Evolutionary conservation across 2,797 vertebrate genomes (phyloP), one percentile per base, ranked within the genome.

Genomic region (Chelon auratus): DNA sequence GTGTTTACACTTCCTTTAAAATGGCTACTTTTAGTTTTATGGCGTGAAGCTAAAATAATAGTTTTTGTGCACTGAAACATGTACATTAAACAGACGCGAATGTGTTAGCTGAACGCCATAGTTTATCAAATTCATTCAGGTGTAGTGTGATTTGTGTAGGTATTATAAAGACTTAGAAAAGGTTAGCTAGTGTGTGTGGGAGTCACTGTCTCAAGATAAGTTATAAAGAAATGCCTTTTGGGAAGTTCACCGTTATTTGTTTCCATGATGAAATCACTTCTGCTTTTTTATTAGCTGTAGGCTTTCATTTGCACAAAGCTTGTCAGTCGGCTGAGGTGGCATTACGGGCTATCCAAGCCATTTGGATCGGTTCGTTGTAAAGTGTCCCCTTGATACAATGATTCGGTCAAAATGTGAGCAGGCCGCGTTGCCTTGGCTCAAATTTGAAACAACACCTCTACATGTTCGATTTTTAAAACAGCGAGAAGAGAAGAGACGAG

Each of bases 211-310:
- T 2, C 43, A 17, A 52, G 52, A 67, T 53, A 59, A 7, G 33
- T 4, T 20, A 1, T 2, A 2, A 4, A 7, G 6, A 59, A 20
- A 30, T 30, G 0, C n/a, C 42, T 61, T 11, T 24, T 1, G 24
- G 26, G 67, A 69, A 51, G 37, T 65, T 42, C 1, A 9, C 9
- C 24, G 60, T 0, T 5, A 15, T 22, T 54, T 40, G 13, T 81
- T 71, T 76, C 68, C 42, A 59, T 68, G n/a, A 59, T 14, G 52
- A 40, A 10, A 60, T 20, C 17, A 55, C 63, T 82, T 87, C 68
- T 82, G 57, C 67, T 83, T 83, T 74, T 78, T 67, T 7, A 33
- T 7, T 51, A 33, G 30, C 30, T 45, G 15, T 45, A 13, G 3
- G 15, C 6, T 17, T 45, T 45, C 15, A 45, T 45, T 45, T 17